These are phyloP conservation scores for Gymnorhina tibicen DNA, from an alignment of 2,113 vertebrate species.

Conservation along the genomic window DNA sequence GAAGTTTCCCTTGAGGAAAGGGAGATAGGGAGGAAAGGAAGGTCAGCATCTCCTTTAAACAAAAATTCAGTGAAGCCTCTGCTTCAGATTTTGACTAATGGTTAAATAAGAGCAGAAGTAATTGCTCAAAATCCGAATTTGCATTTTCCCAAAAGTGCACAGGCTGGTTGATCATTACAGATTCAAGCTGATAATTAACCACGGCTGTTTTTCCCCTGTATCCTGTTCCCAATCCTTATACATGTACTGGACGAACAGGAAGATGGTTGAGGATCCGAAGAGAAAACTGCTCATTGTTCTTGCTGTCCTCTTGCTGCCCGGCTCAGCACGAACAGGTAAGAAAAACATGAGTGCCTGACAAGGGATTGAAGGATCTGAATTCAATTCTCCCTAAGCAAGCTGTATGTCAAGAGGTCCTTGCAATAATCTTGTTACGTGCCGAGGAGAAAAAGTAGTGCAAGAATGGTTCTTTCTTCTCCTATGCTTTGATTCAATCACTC, in stretches of 20 bases:
- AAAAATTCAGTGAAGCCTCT: background rate
- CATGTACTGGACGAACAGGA: background rate
- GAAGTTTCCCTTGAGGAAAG: background rate
- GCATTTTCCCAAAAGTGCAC: background rate
- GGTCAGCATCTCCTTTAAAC: background rate
- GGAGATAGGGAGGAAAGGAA: background rate
- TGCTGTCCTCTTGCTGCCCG: background rate
- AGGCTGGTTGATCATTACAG: slow-evolving; percentile 10
- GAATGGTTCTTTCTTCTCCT: background rate
- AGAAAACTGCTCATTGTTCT: background rate
- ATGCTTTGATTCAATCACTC: background rate
- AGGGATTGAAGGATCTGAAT: background rate
- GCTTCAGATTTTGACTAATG: background rate
- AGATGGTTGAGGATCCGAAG: background rate
- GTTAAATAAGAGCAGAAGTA: background rate
- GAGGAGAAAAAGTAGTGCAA: background rate
- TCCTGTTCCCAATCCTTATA: background rate
- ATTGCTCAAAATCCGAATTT: background rate
- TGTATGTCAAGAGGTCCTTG: background rate
- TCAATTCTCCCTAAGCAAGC: background rate
- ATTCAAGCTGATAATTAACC: background rate
- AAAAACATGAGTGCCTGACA: background rate
- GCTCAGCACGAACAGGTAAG: slow-evolving; percentile 49
- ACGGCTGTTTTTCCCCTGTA: background rate
- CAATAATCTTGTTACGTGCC: background rate